Base-by-base conservation (phyloP, 2,113 vertebrate genomes). In the Capra hircus region DNA sequence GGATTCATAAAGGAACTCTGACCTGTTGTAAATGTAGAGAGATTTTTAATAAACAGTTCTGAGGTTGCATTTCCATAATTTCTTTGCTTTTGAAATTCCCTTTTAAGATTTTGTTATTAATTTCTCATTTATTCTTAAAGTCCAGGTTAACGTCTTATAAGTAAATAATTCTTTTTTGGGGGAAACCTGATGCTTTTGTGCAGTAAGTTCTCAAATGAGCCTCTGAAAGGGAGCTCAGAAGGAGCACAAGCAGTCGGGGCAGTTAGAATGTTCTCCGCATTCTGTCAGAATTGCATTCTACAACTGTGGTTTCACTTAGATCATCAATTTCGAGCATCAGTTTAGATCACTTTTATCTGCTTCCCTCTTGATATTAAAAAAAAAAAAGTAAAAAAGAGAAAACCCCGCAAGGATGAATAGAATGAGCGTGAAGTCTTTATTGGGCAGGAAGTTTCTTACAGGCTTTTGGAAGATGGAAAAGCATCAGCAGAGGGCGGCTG, bases 41-140 rank as follows among this genome's bases (percentile, higher is more conserved):
- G 40, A 30, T 83, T 78, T 85, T 92, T 62, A 77, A 84, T 78
- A 88, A 92, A 84, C 28, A 33, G 21, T 88, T 71, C 15, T 74
- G 33, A 57, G 27, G 62, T 62, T 93, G 67, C n/a, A 33, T 74
- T 60, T 89, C 19, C 21, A 48, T 90, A 25, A 27, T 85, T 88
- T 85, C 80, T 94, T 96, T 81, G 83, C 90, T 95, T 95, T 91
- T 90, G 90, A 88, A 96, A 40, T 94, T 84, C 28, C 83, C 33
- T 91, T 48, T 88, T 74, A 50, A 96, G 40, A 53, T 82, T 97
- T 85, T 36, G 11, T 53, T 90, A 64, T 2, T 94, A 88, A 82
- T 71, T 92, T 94, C 53, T 96, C 33, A 52, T 88, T 94, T 91
- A 80, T 90, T 90, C 21, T 53, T 55, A 87, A 81, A 90, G 16